phyloP scores from a whole-genome alignment of 1,140 invertebrate genomes.

The Drosophila ercepeae region DNA sequence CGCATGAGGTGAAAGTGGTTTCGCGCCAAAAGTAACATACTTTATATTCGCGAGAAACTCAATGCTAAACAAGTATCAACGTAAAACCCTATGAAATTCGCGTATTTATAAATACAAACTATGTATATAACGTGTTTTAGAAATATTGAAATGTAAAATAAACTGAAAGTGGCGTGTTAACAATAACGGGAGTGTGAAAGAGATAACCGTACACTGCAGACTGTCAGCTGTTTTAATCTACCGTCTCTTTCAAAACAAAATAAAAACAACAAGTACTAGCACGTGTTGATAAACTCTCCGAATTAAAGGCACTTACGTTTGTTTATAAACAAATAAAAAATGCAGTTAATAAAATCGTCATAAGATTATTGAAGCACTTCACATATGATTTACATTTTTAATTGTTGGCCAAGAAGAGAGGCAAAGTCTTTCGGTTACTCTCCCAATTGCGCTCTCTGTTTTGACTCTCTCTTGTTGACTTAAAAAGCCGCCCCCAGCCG shows the following conservation, averaged over 20 bases:
- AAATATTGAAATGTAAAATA: not conserved
- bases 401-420: not conserved
- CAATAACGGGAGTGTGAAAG: constrained; percentile 8
- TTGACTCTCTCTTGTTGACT: constrained; percentile 40
- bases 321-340: constrained; percentile 8
- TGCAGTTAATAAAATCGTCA: not conserved
- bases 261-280: constrained; percentile 18
- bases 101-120: not conserved
- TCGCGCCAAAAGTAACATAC: constrained; percentile 14
- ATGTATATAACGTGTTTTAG: not conserved
- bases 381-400: not conserved
- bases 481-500: constrained; percentile 19
- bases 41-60: not conserved
- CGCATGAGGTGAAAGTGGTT: not conserved
- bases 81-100: not conserved
- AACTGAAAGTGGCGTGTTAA: constrained; percentile 6
- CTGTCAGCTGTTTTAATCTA: constrained; percentile 28
- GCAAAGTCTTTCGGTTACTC: not conserved
- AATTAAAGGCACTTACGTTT: not conserved
- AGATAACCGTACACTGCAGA: constrained; percentile 9
- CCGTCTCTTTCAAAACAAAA: not conserved
- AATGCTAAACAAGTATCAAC: not conserved
- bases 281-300: constrained; percentile 28
- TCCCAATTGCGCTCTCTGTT: constrained; percentile 20
- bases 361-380: not conserved